Evolutionary conservation across 2,113 vertebrate genomes (phyloP), one percentile per base, ranked within the genome.

Genomic region (Petromus typicus): DNA sequence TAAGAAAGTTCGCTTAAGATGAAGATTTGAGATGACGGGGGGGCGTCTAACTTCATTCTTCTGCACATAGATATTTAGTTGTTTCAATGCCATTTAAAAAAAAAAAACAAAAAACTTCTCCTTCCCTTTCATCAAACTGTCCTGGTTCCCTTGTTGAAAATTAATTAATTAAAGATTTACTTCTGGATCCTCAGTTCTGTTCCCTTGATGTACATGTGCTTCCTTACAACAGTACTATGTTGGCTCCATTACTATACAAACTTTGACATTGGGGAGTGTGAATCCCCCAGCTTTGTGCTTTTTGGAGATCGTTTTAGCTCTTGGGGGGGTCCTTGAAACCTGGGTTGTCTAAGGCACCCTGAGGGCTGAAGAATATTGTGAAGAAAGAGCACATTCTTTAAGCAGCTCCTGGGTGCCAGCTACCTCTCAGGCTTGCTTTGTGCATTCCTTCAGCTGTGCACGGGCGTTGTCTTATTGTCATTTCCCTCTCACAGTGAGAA

Each of bases 231-330:
- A 76, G 73, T 48, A 18, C 43, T 76, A 32, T 76, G 73, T 43
- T 76, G 25, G 43, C 25, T 48, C 25, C 43, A 48, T 76, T 76
- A 27, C 79, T 0, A 0, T 0, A 10, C 66, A 18, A 66, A 1
- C 18, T 54, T 20, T 17, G 6, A 61, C 32, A 9, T 3, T 5
- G 0, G 9, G 57, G 30, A 34, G 32, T 0, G 37, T 1, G 22
- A 63, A 16, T 27, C 25, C 78, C 7, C 69, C 51, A 51, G 11
- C 67, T 51, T 30, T 5, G 23, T 64, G 48, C 25, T 17, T 54
- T 27, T 54, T 32, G n/a, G 40, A 32, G 34, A 30, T 54, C 1
- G 1, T 48, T 43, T 73, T 17, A 34, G 18, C 37, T 43, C 59
- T 32, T 66, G 2, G 5, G 2, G 5, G 34, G 25, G 54, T 12